phyloP scores from a whole-genome alignment of 2,797 vertebrate species.

The Otolemur crassicaudatus region DNA sequence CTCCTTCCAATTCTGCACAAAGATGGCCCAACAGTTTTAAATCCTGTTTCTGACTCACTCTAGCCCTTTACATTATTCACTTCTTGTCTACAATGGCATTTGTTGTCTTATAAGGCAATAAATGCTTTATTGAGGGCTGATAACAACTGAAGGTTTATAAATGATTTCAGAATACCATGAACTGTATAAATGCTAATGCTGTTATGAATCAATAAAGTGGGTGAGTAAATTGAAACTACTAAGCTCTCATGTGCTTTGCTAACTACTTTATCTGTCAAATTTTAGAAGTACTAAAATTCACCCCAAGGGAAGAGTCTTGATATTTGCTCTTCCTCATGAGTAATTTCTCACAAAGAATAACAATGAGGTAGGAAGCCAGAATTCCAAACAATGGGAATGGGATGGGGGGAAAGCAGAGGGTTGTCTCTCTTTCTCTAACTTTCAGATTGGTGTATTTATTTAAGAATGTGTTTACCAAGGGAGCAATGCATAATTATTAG shows the following conservation, averaged over 20 bases:
- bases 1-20: not conserved
- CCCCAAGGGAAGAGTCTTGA: not conserved
- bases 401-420: not conserved
- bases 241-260: not conserved
- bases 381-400: not conserved
- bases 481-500: not conserved
- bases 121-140: not conserved
- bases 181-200: not conserved
- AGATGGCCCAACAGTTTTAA: not conserved
- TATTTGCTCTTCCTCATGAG: slow-evolving; percentile 39
- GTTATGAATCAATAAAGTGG: slow-evolving; percentile 32
- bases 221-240: not conserved
- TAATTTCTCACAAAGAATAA: slow-evolving; percentile 61
- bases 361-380: not conserved
- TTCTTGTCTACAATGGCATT: not conserved
- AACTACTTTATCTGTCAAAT: slow-evolving; percentile 37
- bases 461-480: not conserved
- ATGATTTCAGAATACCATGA: not conserved
- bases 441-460: not conserved
- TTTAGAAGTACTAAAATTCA: slow-evolving; percentile 1
- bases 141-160: not conserved
- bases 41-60: not conserved
- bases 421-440: not conserved
- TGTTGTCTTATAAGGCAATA: slow-evolving; percentile 34
- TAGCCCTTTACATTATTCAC: not conserved